These are phyloP conservation scores for Agriopis aurantiaria DNA, from an alignment of 2,888 invertebrate species.

Conservation along the genomic window DNA sequence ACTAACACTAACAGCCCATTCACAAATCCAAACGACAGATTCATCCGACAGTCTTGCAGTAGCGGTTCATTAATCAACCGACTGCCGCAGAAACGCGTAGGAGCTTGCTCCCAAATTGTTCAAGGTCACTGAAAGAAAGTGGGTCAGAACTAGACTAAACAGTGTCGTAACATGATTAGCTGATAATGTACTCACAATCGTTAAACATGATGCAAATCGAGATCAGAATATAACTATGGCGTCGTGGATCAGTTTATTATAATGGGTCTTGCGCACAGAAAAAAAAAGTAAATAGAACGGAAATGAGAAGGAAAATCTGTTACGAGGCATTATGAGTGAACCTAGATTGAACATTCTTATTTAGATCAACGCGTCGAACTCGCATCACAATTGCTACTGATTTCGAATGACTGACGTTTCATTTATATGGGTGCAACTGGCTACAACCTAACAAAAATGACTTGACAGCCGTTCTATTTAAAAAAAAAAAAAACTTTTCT, in stretches of 20 bases:
- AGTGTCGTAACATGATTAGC: conserved; percentile 44
- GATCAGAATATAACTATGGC: conserved; percentile 12
- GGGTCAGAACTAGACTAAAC: conserved; percentile 29
- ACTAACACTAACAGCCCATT: conserved; percentile 5
- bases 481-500: too few relatives aligned
- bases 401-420: too few relatives aligned
- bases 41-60: conserved; percentile 14
- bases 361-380: too few relatives aligned
- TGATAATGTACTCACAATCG: conserved; percentile 31
- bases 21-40: conserved; percentile 13
- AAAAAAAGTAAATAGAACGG: too few relatives aligned
- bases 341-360: too few relatives aligned
- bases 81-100: conserved; percentile 31
- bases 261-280: not conserved
- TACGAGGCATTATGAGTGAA: too few relatives aligned
- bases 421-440: too few relatives aligned
- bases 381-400: too few relatives aligned
- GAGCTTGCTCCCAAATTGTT: conserved; percentile 28
- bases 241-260: not conserved
- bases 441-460: too few relatives aligned
- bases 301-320: too few relatives aligned
- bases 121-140: conserved; percentile 46
- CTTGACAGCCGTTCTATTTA: too few relatives aligned
- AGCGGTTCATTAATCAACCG: conserved; percentile 31
- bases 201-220: conserved; percentile 18